These are phyloP conservation scores for Atta colombica DNA, from an alignment of 1,140 invertebrate species.

Conservation along the genomic window DNA sequence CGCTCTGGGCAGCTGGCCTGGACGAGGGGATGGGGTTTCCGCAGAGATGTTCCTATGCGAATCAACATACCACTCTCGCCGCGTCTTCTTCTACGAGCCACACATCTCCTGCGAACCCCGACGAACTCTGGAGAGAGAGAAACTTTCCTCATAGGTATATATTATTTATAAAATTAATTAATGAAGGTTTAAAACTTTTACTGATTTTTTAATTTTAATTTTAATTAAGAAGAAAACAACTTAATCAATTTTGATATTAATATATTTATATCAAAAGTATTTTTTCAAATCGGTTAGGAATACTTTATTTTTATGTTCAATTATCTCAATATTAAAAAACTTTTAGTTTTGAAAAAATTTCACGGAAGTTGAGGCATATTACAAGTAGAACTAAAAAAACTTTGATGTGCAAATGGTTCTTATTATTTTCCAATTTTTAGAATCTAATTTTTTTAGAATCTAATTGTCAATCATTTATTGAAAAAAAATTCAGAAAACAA, in stretches of 20 bases:
- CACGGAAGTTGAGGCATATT: neutral
- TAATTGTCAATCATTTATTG: neutral
- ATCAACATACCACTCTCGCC: conserved; percentile 75
- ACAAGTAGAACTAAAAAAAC: neutral
- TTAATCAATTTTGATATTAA: conserved; percentile 18
- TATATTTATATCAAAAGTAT: neutral
- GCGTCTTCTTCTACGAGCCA: conserved; percentile 48
- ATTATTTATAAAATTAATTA: neutral
- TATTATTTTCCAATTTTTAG: neutral
- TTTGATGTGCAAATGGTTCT: neutral
- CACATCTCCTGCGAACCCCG: conserved; percentile 65
- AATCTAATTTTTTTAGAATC: too few species aligned
- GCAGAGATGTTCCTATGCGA: conserved; percentile 80
- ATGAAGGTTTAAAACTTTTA: neutral
- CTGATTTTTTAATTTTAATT: neutral
- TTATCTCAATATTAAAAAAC: neutral
- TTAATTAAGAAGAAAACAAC: neutral
- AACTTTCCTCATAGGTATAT: conserved; percentile 78
- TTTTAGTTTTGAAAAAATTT: neutral
- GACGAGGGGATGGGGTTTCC: conserved; percentile 83
- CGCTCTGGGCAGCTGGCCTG: conserved; percentile 83
- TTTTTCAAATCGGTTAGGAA: neutral
- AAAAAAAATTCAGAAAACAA: neutral
- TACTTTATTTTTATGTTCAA: neutral
- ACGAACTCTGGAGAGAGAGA: conserved; percentile 80